Evolutionary conservation across 2,797 vertebrate genomes (phyloP), one percentile per base, ranked within the genome.

Genomic region (Megaceryle alcyon): DNA sequence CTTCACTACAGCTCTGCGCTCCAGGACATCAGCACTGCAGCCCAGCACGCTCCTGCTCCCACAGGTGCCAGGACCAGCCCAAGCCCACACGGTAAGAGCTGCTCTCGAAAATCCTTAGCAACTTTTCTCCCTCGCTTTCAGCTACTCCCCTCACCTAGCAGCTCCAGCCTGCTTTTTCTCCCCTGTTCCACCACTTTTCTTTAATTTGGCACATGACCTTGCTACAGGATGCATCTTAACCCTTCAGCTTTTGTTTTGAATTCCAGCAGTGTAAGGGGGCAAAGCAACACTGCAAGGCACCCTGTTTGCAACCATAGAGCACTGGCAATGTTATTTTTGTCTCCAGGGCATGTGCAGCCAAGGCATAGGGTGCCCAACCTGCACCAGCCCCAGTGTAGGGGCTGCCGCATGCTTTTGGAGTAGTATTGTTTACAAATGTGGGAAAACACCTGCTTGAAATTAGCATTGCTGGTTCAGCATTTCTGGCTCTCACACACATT

Each of bases 1-100:
- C 91, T 93, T 96, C 97, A 96, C 87, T 97, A 77, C 37, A 41
- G 91, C 84, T 93, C 65, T 3, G 70, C 2, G 6, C 93, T 93
- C 92, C 88, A 7, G 77, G 94, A 78, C 63, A 77, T 44, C 91
- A 20, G 33, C 88, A 8, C 70, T 10, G 11, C 86, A 69, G 81
- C 82, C 43, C 88, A 18, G 69, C 87, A 33, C 79, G 5, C 87
- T 97, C 92, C 83, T 29, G 80, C 77, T 92, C 70, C 92, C 87
- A 17, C 31, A 87, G 95, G 93, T 83, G 26, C 77, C 86, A 76
- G 63, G n/a, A 53, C 69, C 19, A 0, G 44, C 54, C 35, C 8
- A 88, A 94, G 92, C 66, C 53, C 56, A n/a, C 51, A 91, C 95
- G 97, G 98, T 98, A 98, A 97, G 98, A 93, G 16, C 41, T 41